Percentiles rank a stretch among this genome's conserved stretches.
Evolutionary conservation across 1,140 invertebrate genomes (phyloP).

Genomic region (Drosophila kikkawai): DNA sequence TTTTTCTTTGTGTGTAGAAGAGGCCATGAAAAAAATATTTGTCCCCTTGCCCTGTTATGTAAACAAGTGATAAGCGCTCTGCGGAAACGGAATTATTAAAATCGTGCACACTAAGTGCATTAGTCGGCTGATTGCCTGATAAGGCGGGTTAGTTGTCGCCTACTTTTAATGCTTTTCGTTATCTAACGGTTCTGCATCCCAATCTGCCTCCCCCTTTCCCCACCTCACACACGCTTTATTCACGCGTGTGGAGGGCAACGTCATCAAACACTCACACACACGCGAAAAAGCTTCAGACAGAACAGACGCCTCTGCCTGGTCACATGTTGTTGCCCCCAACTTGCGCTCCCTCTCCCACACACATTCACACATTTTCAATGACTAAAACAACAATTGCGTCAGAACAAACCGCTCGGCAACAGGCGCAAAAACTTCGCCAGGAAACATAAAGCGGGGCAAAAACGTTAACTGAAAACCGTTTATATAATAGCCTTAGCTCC

Average conservation of each 20-base stretch:
- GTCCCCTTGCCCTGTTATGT: constrained; percentile 56
- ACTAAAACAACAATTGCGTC: constrained; percentile 51
- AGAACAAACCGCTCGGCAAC: constrained; percentile 59
- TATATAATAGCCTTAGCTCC: constrained; percentile 28
- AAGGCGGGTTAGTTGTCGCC: background rate
- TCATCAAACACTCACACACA: constrained; percentile 49
- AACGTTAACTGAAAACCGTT: constrained; percentile 11
- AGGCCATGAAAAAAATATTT: constrained; percentile 21
- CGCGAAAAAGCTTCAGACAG: constrained; percentile 34
- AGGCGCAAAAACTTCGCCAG: constrained; percentile 40
- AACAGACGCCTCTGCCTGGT: constrained; percentile 32
- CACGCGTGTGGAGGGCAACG: constrained; percentile 43
- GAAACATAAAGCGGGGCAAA: constrained; percentile 12
- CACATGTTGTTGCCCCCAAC: constrained; percentile 64
- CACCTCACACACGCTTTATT: constrained; percentile 25
- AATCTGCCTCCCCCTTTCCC: constrained; percentile 12
- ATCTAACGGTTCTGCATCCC: constrained; percentile 55
- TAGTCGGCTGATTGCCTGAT: constrained; percentile 30
- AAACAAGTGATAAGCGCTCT: constrained; percentile 58
- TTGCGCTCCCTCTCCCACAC: constrained; percentile 1
- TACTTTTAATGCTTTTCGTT: constrained; percentile 19
- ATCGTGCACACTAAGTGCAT: constrained; percentile 21
- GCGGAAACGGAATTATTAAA: constrained; percentile 46
- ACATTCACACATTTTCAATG: constrained; percentile 8
- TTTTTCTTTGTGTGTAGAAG: constrained; percentile 2